These are phyloP conservation scores for Lepidocolaptes lacrymiger DNA, from an alignment of 2,797 vertebrate species.

Conservation along the genomic window DNA sequence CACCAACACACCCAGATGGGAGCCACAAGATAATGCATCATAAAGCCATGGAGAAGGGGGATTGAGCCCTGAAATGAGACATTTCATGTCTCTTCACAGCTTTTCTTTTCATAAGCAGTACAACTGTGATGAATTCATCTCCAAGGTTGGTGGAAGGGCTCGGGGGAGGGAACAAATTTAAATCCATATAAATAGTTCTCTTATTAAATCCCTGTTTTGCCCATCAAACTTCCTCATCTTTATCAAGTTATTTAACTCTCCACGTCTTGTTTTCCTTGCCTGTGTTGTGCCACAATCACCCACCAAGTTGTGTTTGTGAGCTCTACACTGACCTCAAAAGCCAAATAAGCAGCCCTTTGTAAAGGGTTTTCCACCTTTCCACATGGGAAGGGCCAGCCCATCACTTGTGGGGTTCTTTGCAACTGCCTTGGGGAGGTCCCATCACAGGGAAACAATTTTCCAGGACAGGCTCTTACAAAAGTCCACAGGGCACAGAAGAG, in stretches of 20 bases:
- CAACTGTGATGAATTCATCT: not conserved
- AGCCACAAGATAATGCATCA: fast-evolving
- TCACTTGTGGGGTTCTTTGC: not conserved
- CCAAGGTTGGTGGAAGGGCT: not conserved
- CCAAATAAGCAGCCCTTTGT: not conserved
- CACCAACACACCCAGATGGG: not conserved
- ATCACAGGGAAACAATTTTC: not conserved
- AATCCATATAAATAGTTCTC: not conserved
- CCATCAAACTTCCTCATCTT: not conserved
- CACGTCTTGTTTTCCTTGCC: not conserved
- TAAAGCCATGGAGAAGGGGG: not conserved
- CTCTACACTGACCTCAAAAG: not conserved
- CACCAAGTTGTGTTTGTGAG: not conserved
- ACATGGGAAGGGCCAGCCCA: fast-evolving
- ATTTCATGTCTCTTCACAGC: not conserved
- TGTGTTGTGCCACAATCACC: not conserved
- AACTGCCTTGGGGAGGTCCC: not conserved
- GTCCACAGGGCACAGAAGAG: not conserved
- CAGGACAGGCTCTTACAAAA: not conserved
- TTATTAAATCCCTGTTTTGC: not conserved
- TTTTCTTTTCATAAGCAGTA: not conserved
- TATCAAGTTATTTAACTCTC: not conserved
- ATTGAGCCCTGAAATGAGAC: not conserved
- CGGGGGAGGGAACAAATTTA: not conserved
- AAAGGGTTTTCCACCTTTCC: not conserved